Base-by-base conservation (phyloP, 2,113 vertebrate genomes). In the Catharus bicknelli region DNA sequence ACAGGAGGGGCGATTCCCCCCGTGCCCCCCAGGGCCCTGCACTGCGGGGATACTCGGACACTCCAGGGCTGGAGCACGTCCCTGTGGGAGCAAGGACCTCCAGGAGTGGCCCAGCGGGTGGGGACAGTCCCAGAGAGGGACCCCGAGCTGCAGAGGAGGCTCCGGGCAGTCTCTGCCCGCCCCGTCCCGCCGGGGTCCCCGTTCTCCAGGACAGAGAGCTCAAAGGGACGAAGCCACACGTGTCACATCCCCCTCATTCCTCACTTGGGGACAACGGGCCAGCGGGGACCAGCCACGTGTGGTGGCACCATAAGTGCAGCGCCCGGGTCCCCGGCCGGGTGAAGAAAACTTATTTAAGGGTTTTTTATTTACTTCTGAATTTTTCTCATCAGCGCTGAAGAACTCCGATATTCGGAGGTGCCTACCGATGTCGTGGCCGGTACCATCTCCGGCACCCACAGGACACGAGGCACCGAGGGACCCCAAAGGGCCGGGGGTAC, bases 1-100 rank as follows among this genome's bases (percentile, higher is more conserved):
- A 10, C 73, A 13, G 55, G 23, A 47, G 40, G 54, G 48, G 20
- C 10, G 5, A 13, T 57, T 14, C 11, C 22, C 53, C 7, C 38
- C 1, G 5, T n/a, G 40, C 11, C 22, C 47, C 23, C 5, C 17
- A 10, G 27, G 16, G 32, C 67, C 16, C 47, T 5, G 22, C 59
- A 7, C 6, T 1, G 19, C 2, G 0, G 58, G n/a, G 45, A 43
- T 38, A 10, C 29, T 40, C 11, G 14, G n/a, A 20, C 59, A 7
- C 7, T 13, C 29, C n/a, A 3, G 53, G 10, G 16, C 36, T 25
- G 57, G 30, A 43, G 30, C 27, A 11, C 2, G 2, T 12, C 29
- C 29, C 57, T 2, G 19, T 3, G 6, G 40, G 27, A 38, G 23
- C 23, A 8, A 21, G 16, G 55, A 38, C 30, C 7, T 21, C 5